Conservation (phyloP, 1,140 invertebrate genomes). For the Sycobia sp. region DNA sequence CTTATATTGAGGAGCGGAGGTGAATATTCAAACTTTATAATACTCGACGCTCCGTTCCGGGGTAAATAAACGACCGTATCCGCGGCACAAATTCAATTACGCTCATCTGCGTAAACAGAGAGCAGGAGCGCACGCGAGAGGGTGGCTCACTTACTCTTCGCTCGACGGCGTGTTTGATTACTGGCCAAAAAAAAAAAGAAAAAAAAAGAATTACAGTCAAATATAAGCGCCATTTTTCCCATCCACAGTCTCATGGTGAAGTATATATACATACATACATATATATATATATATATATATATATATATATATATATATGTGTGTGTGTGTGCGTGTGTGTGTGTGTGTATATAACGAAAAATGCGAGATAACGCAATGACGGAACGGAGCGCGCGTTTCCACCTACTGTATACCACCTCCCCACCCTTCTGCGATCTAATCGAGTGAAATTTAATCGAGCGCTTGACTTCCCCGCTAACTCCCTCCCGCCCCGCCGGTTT, state of each 20-base stretch:
- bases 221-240: not conserved
- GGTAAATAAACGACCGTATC: constrained; percentile 16
- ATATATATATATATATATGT: not conserved
- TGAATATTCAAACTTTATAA: constrained; percentile 14
- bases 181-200: constrained; percentile 18
- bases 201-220: constrained; percentile 9
- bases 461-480: no score
- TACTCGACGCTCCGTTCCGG: not conserved
- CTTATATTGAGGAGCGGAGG: not conserved
- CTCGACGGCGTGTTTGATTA: constrained; percentile 4
- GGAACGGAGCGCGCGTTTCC: not conserved
- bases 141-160: not conserved
- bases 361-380: not conserved
- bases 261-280: not conserved
- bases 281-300: no score
- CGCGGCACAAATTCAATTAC: constrained; percentile 21
- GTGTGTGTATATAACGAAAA: not conserved
- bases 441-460: constrained; percentile 25
- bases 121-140: no score
- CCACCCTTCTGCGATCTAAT: constrained; percentile 4
- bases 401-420: no score
- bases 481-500: no score
- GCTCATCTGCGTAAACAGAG: constrained; percentile 22
- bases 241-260: not conserved
- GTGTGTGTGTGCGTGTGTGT: not conserved